Percentiles rank a stretch among this genome's conserved stretches.
These are phyloP conservation scores for Lophura nycthemera DNA, from an alignment of 2,113 vertebrate genomes.

Conservation along the genomic window DNA sequence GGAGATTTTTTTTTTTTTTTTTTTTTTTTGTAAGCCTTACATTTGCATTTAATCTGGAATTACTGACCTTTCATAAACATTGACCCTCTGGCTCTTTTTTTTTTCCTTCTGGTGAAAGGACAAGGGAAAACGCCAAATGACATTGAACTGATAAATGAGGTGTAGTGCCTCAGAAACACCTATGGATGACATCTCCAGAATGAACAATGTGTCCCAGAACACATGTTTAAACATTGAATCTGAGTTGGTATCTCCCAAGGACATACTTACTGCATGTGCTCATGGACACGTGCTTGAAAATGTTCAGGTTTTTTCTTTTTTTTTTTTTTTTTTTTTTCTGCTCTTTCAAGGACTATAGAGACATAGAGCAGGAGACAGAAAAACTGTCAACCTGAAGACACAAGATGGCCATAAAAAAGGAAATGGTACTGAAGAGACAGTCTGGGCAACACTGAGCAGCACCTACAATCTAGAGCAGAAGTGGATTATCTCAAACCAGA, in stretches of 20 bases:
- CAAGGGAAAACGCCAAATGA: conserved; percentile 7
- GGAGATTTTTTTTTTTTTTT: not conserved
- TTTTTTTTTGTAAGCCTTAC: not conserved
- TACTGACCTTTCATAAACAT: conserved; percentile 58
- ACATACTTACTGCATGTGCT: not conserved
- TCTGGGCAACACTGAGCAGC: not conserved
- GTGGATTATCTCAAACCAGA: conserved; percentile 25
- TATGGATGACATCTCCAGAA: not conserved
- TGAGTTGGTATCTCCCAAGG: not conserved
- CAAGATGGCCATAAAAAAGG: not conserved
- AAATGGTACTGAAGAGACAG: not conserved
- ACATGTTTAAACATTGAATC: not conserved
- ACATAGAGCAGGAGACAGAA: not conserved
- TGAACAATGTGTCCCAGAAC: not conserved
- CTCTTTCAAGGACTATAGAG: not conserved
- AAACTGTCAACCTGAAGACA: not conserved
- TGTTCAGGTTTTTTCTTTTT: accelerated
- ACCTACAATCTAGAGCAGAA: not conserved
- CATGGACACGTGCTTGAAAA: not conserved
- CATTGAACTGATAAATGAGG: not conserved
- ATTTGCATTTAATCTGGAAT: conserved; percentile 57
- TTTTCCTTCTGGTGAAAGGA: conserved; percentile 41
- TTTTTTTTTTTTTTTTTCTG: not conserved
- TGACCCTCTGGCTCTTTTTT: not conserved
- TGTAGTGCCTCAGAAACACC: conserved; percentile 4